Evolutionary conservation across 2,113 vertebrate species (phyloP), one percentile per base, ranked within the genome.

Genomic region (Pongo abelii): DNA sequence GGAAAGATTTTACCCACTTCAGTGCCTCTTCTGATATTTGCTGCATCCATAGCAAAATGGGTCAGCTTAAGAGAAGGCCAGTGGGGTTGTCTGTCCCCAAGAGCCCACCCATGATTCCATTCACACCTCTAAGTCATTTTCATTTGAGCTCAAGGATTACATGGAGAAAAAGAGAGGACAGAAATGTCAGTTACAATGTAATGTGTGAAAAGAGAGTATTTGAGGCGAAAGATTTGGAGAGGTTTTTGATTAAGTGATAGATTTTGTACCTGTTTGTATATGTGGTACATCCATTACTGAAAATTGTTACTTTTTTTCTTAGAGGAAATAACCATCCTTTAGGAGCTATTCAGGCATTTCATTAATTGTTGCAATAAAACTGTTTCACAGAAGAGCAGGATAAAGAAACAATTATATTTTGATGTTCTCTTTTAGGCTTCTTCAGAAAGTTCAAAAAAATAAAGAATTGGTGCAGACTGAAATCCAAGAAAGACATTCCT

Each of bases 401-500:
- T 59, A 92, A 55, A 92, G 4, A 50, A 72, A 72, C 13, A 64
- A 40, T 75, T 95, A 85, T 72, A 22, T 84, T 84, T 93, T 93
- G 70, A 61, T 95, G 48, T 10, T 97, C 0, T 91, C 0, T 64
- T 96, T 75, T 94, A 99, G 99, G 50, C 98, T 99, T 96, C 98
- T 98, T 91, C 98, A 98, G 97, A 99, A 98, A 92, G 98, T 98
- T 95, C 98, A 97, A 69, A 98, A 98, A 61, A 99, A 98, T 79
- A 98, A 99, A 95, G 97, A 98, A 81, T 95, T 94, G 1, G 81
- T 98, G 23, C 97, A 98, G 84, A 80, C 69, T 61, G 99, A 99
- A 98, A 97, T 99, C 94, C 98, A 99, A 96, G 99, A 99, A 35
- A 98, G 99, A 81, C 98, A 98, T 30, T 98, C 98, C 90, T 86